phyloP scores from a whole-genome alignment of 2,797 vertebrate species.

The Takifugu ocellatus region DNA sequence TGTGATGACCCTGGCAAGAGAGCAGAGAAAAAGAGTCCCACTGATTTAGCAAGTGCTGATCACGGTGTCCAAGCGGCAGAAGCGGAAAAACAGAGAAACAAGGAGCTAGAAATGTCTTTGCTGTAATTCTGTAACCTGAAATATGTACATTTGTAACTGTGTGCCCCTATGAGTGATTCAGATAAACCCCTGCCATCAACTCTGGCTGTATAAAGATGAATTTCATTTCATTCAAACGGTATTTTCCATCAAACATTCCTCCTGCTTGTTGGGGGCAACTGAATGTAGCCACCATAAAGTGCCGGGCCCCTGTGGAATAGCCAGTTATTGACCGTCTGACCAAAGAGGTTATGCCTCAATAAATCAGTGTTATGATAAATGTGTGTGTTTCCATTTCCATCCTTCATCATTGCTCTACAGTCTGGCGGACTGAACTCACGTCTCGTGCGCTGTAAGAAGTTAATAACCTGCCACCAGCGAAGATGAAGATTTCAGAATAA shows the following conservation, averaged over 20 bases:
- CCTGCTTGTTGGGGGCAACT: constrained; percentile 20
- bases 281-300: constrained; percentile 27
- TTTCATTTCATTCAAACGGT: constrained; percentile 2
- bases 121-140: neutral
- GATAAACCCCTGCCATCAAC: too few relatives aligned
- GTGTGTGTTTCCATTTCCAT: constrained; percentile 41
- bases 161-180: neutral
- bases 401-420: constrained; percentile 16
- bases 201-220: too few relatives aligned
- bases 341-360: constrained; percentile 43
- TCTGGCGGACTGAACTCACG: constrained; percentile 22
- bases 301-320: constrained; percentile 17
- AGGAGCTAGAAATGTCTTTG: constrained; percentile 22
- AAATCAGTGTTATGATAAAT: constrained; percentile 58
- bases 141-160: neutral
- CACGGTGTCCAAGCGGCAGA: constrained; percentile 12
- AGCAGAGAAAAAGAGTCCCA: constrained; percentile 71
- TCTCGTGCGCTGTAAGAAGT: constrained; percentile 13
- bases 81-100: constrained; percentile 26
- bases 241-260: constrained; percentile 15
- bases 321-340: constrained; percentile 53
- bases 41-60: constrained; percentile 51
- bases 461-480: constrained; percentile 42
- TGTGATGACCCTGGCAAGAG: constrained; percentile 77
- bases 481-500: constrained; percentile 30